Percentiles rank a stretch among this genome's conserved stretches.
Conservation (phyloP, 1,140 invertebrate genomes). For the Drosophila ogumai region DNA sequence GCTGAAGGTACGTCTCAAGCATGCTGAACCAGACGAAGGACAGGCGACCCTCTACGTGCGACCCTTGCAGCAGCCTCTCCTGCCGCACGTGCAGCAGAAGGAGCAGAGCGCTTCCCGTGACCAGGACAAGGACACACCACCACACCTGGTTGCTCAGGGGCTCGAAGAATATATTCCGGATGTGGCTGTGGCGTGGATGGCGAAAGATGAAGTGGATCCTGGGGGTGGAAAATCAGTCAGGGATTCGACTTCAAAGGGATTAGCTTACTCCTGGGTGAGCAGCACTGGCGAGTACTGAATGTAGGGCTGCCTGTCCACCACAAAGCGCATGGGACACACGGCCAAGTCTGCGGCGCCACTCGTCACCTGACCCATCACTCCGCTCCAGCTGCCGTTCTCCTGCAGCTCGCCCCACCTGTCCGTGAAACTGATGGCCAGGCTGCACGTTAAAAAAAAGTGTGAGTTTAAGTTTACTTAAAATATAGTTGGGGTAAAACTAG, state of each 20-base stretch:
- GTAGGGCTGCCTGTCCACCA: conserved; percentile 82
- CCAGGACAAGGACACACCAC: conserved; percentile 66
- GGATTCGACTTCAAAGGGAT: not conserved
- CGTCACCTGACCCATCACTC: conserved; percentile 86
- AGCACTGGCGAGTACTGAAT: conserved; percentile 85
- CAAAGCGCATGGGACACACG: conserved; percentile 85
- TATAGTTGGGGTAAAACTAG: rapidly evolving
- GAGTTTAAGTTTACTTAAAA: not conserved
- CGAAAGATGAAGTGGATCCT: conserved; percentile 86
- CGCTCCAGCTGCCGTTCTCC: conserved; percentile 86
- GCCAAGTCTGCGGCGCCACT: conserved; percentile 85
- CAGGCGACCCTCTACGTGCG: conserved; percentile 23
- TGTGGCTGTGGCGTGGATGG: conserved; percentile 85
- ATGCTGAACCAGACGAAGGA: conserved; percentile 69
- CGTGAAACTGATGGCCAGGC: conserved; percentile 81
- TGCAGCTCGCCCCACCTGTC: conserved; percentile 85
- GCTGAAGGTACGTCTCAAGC: conserved; percentile 71
- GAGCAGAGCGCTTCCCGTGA: conserved; percentile 53
- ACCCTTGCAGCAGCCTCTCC: conserved; percentile 16
- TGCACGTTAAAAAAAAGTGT: conserved; percentile 31
- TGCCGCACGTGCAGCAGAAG: conserved; percentile 51
- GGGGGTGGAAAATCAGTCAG: not conserved
- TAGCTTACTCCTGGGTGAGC: conserved; percentile 79
- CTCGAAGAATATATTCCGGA: conserved; percentile 86
- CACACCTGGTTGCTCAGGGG: conserved; percentile 85